phyloP scores from a whole-genome alignment of 2,888 invertebrate genomes.

The Stegophylla sp. region DNA sequence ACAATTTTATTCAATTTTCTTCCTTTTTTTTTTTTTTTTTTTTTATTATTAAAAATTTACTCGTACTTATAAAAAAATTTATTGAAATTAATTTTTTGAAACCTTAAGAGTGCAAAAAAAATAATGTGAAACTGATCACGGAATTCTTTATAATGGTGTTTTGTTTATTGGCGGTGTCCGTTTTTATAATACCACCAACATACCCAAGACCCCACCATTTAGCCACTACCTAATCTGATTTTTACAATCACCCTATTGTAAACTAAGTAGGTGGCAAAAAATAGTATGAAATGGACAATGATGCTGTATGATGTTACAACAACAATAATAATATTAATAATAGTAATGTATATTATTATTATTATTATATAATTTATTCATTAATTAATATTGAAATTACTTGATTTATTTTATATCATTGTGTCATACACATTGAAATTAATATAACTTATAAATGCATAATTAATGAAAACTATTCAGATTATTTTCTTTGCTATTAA shows the following conservation, averaged over 20 bases:
- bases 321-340: constrained; percentile 1
- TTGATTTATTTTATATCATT: not conserved
- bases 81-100: not conserved
- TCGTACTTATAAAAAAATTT: no score
- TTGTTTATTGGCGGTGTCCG: constrained; percentile 5
- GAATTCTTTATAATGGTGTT: constrained; percentile 11
- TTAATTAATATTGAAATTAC: constrained; percentile 6
- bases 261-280: constrained; percentile 24
- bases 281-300: constrained; percentile 23
- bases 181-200: constrained; percentile 48
- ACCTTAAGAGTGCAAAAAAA: not conserved
- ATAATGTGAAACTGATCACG: constrained; percentile 17
- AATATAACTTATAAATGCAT: no score
- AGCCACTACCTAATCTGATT: constrained; percentile 5
- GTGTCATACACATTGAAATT: no score
- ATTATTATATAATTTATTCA: constrained; percentile 1
- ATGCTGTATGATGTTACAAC: constrained; percentile 20
- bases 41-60: no score
- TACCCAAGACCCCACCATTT: constrained; percentile 10
- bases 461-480: no score
- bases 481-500: no score
- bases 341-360: not conserved
- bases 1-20: no score
- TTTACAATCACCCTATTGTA: constrained; percentile 33
- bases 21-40: no score